Base-by-base conservation (phyloP, 2,797 vertebrate species). In the Threskiornis aethiopicus region DNA sequence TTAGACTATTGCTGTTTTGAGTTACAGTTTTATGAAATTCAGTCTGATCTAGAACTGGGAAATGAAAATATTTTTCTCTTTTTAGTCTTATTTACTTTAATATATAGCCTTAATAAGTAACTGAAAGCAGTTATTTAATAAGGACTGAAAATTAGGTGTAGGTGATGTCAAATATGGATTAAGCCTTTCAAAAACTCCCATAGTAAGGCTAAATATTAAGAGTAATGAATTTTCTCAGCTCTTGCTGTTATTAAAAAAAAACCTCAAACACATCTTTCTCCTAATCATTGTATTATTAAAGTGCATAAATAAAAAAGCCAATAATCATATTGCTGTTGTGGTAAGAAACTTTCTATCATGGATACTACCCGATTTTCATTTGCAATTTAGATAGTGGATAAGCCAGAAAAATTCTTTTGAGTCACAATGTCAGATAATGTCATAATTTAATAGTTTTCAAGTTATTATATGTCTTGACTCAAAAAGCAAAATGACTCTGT, bases 31-130 rank as follows among this genome's bases (percentile, higher is more conserved):
- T 75, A 71, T 77, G 58, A 66, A 89, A 80, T 37, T 83, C 29
- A 70, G 21, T 39, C 12, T 29, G 65, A 71, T 83, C 35, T 83
- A 67, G 89, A 94, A 71, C 55, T 6, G 4, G 6, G 9, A 37
- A 13, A 31, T 57, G 41, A 54, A 66, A 84, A 33, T 71, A 54
- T 55, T 55, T 79, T 54, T 61, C 28, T 75, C 59, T 86, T 91
- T 7, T 5, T 9, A 77, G 42, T 76, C 73, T 79, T 91, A 92
- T 86, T 96, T 96, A 70, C 51, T 95, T 72, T 91, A 96, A 94
- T 87, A 88, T 87, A 96, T 83, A 92, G 33, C 65, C 66, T 89
- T 90, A 93, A 93, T 95, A 97, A 94, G 69, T 93, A 81, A 85
- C 78, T 55, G 75, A 84, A 94, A 85, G 16, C n/a, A 92, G 49